phyloP scores from a whole-genome alignment of 2,113 vertebrate genomes.

The Todiramphus saurophagus region DNA sequence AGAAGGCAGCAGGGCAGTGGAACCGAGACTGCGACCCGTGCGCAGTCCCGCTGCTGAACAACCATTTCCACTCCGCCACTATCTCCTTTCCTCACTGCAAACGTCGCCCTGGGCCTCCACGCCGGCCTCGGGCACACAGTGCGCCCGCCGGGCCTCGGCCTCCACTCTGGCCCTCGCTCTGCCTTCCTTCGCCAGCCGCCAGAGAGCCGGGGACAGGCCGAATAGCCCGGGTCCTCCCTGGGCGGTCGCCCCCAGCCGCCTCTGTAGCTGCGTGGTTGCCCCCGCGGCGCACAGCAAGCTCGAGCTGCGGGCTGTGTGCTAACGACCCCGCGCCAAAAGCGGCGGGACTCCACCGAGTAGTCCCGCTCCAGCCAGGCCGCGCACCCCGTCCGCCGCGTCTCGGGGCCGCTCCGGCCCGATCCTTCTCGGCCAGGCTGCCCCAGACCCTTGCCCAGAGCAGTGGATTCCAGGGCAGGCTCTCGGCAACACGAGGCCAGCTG shows the following conservation, averaged over 20 bases:
- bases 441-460: too few relatives aligned
- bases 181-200: not conserved
- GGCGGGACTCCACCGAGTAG: not conserved
- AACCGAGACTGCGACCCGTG: not conserved
- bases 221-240: too few relatives aligned
- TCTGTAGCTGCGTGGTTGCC: too few relatives aligned
- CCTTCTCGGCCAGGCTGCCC: rapidly evolving
- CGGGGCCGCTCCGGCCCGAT: too few relatives aligned
- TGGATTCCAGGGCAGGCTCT: not conserved
- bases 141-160: not conserved
- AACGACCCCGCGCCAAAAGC: not conserved
- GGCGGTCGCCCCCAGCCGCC: not conserved
- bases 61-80: not conserved
- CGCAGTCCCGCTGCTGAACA: not conserved
- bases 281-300: not conserved
- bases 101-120: too few relatives aligned
- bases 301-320: not conserved
- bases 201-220: not conserved
- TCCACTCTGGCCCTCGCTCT: not conserved
- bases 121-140: not conserved
- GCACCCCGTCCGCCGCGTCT: not conserved
- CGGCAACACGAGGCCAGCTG: not conserved
- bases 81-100: not conserved
- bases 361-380: not conserved
- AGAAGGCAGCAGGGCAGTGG: not conserved